Percentiles rank a stretch among this genome's conserved stretches.
Evolutionary conservation across 1,140 invertebrate genomes (phyloP).

Genomic region (Papilio aristodemus): DNA sequence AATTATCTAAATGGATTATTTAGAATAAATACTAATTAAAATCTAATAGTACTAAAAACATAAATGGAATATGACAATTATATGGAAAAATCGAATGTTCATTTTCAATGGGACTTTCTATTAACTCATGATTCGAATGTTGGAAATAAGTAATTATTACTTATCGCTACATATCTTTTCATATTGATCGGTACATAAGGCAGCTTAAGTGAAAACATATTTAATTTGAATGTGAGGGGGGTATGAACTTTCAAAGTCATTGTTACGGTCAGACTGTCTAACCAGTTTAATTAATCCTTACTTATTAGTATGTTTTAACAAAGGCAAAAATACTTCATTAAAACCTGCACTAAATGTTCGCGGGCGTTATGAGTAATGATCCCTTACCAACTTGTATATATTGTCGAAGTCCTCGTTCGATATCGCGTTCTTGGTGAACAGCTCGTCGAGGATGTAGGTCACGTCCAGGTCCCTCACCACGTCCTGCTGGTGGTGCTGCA

Average conservation of each 20-base stretch:
- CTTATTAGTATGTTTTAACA: conserved; percentile 6
- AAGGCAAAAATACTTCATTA: background rate
- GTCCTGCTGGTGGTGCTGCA: conserved; percentile 62
- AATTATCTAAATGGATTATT: no score
- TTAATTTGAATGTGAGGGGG: no score
- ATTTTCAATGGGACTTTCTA: no score
- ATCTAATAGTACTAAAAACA: no score
- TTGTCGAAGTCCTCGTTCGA: conserved; percentile 57
- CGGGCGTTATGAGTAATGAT: background rate
- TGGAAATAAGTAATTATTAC: no score
- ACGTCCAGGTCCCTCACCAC: conserved; percentile 72
- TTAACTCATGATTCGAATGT: no score
- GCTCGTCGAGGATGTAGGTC: conserved; percentile 60
- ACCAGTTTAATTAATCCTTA: background rate
- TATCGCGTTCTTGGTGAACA: conserved; percentile 63
- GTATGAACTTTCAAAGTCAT: background rate
- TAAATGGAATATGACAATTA: no score
- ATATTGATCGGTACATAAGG: no score
- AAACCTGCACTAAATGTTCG: background rate
- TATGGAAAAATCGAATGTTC: no score
- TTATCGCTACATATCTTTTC: no score
- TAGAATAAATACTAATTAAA: no score
- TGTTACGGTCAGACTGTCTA: background rate
- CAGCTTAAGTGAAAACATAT: no score
- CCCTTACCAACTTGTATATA: conserved; percentile 57